Base-by-base conservation (phyloP, 2,113 vertebrate genomes). In the Cygnus atratus region DNA sequence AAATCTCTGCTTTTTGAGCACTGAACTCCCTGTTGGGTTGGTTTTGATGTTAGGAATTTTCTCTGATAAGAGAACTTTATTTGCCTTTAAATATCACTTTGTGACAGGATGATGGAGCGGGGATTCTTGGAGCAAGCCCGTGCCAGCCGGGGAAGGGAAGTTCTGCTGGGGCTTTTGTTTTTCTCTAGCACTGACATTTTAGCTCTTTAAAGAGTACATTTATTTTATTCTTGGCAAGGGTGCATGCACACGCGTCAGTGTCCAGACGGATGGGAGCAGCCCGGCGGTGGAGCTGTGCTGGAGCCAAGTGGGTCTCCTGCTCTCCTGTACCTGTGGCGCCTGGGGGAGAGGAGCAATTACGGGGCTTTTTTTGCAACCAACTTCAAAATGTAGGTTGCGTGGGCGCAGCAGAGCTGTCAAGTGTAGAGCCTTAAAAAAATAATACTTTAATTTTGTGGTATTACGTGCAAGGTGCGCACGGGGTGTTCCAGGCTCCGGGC, bases 51-150 rank as follows among this genome's bases (percentile, higher is more conserved):
- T 66, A 96, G 92, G 89, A 95, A 95, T 96, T 97, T 91, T 95
- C 81, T 80, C 87, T 17, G 96, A 94, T 97, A 97, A 97, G 93
- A 90, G 77, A 75, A 90, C 74, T 92, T 95, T 87, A 84, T 92
- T 92, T 96, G 95, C 80, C 92, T 94, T 96, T 93, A 95, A 97
- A 94, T 96, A 97, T 93, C 94, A 59, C 79, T 97, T 93, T 96
- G 94, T 96, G 97, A 94, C 96, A 97, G 96, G 85, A 95, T 97
- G 96, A 97, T 94, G 90, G 95, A 97, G 87, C 90, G 89, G 81
- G 43, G 92, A 92, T 94, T 97, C 95, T 95, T 97, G 92, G 93
- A 96, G 89, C 4, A 35, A 96, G 85, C 57, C 55, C 0, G 96
- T 97, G 97, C 97, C 97, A 97, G 96, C 89, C 77, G 0, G 83